A percentile compares a stretch with the other conserved stretches of the same genome.
Evolutionary conservation across 2,888 invertebrate species (phyloP).

Genomic region (Synergus gifuensis): DNA sequence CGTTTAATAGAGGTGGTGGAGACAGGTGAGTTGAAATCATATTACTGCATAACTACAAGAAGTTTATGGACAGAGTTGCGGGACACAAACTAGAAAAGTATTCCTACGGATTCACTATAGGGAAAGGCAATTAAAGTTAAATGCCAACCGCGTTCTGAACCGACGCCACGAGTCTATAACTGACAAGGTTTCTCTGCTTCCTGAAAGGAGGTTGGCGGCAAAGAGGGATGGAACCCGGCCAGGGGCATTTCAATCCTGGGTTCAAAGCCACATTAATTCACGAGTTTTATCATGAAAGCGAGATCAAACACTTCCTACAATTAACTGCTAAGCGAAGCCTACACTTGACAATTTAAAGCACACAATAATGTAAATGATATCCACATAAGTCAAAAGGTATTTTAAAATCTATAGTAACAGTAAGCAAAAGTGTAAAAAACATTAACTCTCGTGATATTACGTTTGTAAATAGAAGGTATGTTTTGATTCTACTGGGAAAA

Average conservation of each 20-base stretch:
- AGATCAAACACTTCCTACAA: slow-evolving; percentile 73
- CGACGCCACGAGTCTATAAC: slow-evolving; percentile 67
- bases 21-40: slow-evolving; percentile 57
- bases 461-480: background rate
- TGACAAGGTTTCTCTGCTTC: slow-evolving; percentile 59
- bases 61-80: slow-evolving; percentile 59
- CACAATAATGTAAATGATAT: background rate
- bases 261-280: slow-evolving; percentile 72
- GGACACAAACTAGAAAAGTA: slow-evolving; percentile 60
- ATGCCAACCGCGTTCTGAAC: slow-evolving; percentile 61
- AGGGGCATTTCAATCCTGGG: slow-evolving; percentile 50
- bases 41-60: slow-evolving; percentile 67
- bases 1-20: background rate
- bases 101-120: slow-evolving; percentile 69
- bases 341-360: slow-evolving; percentile 46
- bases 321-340: slow-evolving; percentile 61
- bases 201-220: slow-evolving; percentile 50
- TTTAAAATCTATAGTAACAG: background rate
- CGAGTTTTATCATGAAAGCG: slow-evolving; percentile 66
- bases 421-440: background rate
- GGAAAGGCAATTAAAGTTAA: slow-evolving; percentile 74
- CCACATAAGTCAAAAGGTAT: background rate
- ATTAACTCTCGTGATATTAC: background rate
- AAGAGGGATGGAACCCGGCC: slow-evolving; percentile 45
- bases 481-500: background rate